Base-by-base conservation (phyloP, 2,797 vertebrate genomes). In the Hapalemur alaotrensis region DNA sequence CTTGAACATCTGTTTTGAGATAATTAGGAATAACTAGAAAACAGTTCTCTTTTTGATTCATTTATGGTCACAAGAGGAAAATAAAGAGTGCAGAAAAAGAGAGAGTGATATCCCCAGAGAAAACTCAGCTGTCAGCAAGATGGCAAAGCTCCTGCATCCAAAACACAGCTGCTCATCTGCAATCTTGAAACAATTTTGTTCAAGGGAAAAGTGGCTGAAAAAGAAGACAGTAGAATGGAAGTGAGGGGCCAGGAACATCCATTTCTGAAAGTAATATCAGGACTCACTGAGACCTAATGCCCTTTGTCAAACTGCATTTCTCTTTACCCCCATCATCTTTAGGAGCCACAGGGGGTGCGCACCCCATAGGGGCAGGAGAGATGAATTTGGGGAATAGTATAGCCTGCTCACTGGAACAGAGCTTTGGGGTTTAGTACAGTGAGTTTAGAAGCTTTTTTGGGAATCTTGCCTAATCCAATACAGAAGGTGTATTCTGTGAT, bases 91-190 rank as follows among this genome's bases (percentile, higher is more conserved):
- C 14, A 15, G 41, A 78, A 32, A 23, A 73, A 75, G 28, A 48
- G 30, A 32, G 43, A 78, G 83, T 15, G 80, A 69, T 15, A 81
- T 91, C 96, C 89, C 89, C 73, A 73, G 89, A 73, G 93, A 70
- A 94, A 91, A 79, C 54, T 52, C 86, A 63, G 86, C 91, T 59
- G 79, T 94, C 83, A 89, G 93, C 86, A 93, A 69, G 87, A 89
- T 32, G 89, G 23, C 2, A 11, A 41, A 4, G 14, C 63, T 54
- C n/a, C 86, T 70, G 73, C 4, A 32, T 61, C 54, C 61, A 8
- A 73, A 93, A 63, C 89, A 48, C 92, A 70, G 86, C 86, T 83
- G 96, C 78, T 70, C 69, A 10, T 81, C 78, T 72, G 73, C 52
- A 86, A 65, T 73, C 79, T 7, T 1, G 3, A 69, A 57, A 48